Percentiles rank a stretch among this genome's conserved stretches.
phyloP scores from a whole-genome alignment of 2,797 vertebrate genomes.

The Sphenopsis melanotis region DNA sequence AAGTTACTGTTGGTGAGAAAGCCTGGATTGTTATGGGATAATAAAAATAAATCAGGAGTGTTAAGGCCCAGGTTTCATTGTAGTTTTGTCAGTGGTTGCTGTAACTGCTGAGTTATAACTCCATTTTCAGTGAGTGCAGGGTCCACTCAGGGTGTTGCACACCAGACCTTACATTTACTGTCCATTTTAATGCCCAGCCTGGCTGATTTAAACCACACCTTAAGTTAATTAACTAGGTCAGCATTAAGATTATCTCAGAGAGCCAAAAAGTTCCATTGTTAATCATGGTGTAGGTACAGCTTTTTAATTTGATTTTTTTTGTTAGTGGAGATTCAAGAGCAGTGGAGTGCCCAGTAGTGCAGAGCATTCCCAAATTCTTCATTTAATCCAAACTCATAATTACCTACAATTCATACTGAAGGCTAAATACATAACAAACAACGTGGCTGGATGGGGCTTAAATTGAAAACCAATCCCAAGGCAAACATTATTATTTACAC shows the following conservation, averaged over 20 bases:
- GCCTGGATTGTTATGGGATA: not conserved
- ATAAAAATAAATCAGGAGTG: constrained; percentile 4
- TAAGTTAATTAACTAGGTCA: not conserved
- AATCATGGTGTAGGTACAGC: not conserved
- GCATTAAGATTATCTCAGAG: not conserved
- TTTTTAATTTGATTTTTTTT: not conserved
- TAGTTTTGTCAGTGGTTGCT: not conserved
- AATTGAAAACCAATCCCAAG: constrained; percentile 23
- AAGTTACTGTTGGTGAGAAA: not conserved
- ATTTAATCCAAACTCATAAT: constrained; percentile 5
- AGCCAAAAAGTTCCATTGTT: not conserved
- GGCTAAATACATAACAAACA: not conserved
- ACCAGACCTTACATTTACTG: not conserved
- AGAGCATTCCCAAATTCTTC: not conserved
- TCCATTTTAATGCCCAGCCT: not conserved
- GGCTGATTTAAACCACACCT: not conserved
- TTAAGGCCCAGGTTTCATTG: not conserved
- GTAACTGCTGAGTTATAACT: not conserved
- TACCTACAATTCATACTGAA: not conserved
- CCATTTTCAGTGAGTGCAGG: not conserved
- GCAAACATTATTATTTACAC: constrained; percentile 30
- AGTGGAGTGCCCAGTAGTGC: not conserved
- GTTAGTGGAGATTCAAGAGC: not conserved
- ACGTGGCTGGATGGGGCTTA: not conserved
- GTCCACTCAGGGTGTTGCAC: not conserved